A percentile compares a stretch with the other conserved stretches of the same genome.
phyloP scores from a whole-genome alignment of 2,888 invertebrate genomes.

The Catocala fraxini region DNA sequence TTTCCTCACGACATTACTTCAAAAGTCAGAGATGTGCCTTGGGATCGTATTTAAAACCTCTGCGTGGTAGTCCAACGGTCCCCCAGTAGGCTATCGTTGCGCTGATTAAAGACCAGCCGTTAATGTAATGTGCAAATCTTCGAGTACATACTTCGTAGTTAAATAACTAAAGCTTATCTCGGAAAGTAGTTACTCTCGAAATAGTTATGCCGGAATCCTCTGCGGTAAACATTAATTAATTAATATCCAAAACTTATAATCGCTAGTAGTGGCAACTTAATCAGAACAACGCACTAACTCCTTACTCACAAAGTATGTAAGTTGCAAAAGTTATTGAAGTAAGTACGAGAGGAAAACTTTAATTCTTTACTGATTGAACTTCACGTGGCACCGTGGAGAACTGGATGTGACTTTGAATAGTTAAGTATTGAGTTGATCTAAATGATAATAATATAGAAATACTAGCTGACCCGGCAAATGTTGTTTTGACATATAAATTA shows the following conservation, averaged over 20 bases:
- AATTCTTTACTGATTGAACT: slow-evolving; percentile 48
- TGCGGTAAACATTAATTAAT: slow-evolving; percentile 18
- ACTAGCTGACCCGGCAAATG: no score
- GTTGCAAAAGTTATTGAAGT: slow-evolving; percentile 36
- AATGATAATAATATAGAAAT: background rate
- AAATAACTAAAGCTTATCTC: no score
- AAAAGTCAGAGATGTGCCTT: no score
- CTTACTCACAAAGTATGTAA: slow-evolving; percentile 27
- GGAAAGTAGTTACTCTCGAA: background rate
- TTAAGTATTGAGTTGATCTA: background rate
- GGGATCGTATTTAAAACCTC: no score
- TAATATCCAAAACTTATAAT: slow-evolving; percentile 21
- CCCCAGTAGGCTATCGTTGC: no score
- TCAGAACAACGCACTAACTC: slow-evolving; percentile 22
- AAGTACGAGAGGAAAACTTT: slow-evolving; percentile 38
- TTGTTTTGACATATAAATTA: no score
- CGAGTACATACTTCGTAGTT: no score
- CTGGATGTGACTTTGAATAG: slow-evolving; percentile 27
- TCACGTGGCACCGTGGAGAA: slow-evolving; percentile 1
- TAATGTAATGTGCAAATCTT: no score
- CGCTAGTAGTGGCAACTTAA: slow-evolving; percentile 22
- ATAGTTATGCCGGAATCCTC: background rate
- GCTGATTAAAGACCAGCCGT: no score
- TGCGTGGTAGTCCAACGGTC: no score
- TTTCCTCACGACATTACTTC: no score